Evolutionary conservation across 2,797 vertebrate species (phyloP), one percentile per base, ranked within the genome.

Genomic region (Gambelia wislizenii): DNA sequence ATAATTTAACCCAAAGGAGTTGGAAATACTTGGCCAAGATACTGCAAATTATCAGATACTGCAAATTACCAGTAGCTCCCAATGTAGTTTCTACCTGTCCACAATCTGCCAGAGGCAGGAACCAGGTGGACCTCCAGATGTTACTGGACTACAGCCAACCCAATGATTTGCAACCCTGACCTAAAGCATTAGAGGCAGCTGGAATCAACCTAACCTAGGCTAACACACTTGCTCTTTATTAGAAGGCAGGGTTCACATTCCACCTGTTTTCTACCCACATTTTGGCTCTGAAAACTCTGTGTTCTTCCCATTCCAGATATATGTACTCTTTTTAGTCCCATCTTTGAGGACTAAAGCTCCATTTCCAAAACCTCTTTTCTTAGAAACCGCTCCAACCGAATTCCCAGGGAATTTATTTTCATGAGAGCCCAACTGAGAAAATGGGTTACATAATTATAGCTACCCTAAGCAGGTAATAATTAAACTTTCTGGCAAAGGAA

Each of bases 391-490:
- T 39, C 44, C 7, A 16, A 72, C 25, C 6, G 27, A n/a, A 75
- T 75, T 85, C 54, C 27, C 49, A 14, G 8, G 33, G 59, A 81
- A 76, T 7, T 25, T 74, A 64, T 36, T 83, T 76, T 59, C 14
- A 42, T 75, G 69, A 3, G 39, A 44, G 70, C 49, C n/a, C 27
- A 76, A 70, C 36, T 14, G n/a, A 39, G 74, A 67, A 36, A 76
- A 39, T 6, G 39, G n/a, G 49, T n/a, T 42, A 30, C 36, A 36
- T 83, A 77, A 75, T 61, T 33, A 69, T 33, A 82, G 49, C 54
- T 44, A 30, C 86, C 16, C 36, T 39, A 75, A 52, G 42, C 61
- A 89, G 80, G 61, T 83, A 61, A 59, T 33, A 86, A 89, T 83
- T 91, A 86, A 77, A 88, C 52, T 44, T 25, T 36, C 36, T 72